phyloP scores from a whole-genome alignment of 2,888 invertebrate genomes.

The Zeuzera pyrina region DNA sequence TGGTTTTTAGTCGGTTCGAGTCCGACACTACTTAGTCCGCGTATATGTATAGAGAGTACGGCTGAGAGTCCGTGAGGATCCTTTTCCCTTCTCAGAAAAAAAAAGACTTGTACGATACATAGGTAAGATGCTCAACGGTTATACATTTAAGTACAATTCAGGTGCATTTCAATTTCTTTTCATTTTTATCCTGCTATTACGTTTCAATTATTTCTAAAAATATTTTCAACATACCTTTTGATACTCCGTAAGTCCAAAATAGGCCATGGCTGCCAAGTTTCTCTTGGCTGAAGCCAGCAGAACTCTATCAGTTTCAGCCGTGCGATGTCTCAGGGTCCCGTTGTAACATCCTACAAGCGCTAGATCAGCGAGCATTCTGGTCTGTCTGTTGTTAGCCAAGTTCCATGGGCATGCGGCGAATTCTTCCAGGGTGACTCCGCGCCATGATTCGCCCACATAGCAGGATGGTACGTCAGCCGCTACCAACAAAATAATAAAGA shows the following conservation, averaged over 20 bases:
- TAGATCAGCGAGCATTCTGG: conserved; percentile 97
- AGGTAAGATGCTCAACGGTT: too few species aligned
- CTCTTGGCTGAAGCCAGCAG: conserved; percentile 96
- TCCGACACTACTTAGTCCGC: too few species aligned
- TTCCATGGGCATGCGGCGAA: conserved; percentile 95
- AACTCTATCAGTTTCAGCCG: conserved; percentile 83
- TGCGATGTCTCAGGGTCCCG: conserved; percentile 79
- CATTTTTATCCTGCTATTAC: too few species aligned
- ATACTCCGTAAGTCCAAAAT: conserved; percentile 96
- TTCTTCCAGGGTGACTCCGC: conserved; percentile 90
- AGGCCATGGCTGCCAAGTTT: conserved; percentile 95
- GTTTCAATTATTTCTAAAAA: too few species aligned
- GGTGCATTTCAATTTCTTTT: too few species aligned
- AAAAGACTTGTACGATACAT: too few species aligned
- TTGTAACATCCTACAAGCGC: conserved; percentile 97
- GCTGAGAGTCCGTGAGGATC: too few species aligned
- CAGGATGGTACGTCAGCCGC: conserved; percentile 88
- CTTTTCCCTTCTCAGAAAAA: too few species aligned
- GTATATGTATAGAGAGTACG: too few species aligned
- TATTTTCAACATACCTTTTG: conserved; percentile 91
- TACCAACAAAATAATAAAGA: conserved; percentile 17
- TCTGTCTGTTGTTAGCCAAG: conserved; percentile 96
- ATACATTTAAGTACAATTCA: too few species aligned
- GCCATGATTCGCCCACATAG: conserved; percentile 86
- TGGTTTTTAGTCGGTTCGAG: too few species aligned